Evolutionary conservation across 1,140 invertebrate species (phyloP).

Genomic region (Plectus sambesii): DNA sequence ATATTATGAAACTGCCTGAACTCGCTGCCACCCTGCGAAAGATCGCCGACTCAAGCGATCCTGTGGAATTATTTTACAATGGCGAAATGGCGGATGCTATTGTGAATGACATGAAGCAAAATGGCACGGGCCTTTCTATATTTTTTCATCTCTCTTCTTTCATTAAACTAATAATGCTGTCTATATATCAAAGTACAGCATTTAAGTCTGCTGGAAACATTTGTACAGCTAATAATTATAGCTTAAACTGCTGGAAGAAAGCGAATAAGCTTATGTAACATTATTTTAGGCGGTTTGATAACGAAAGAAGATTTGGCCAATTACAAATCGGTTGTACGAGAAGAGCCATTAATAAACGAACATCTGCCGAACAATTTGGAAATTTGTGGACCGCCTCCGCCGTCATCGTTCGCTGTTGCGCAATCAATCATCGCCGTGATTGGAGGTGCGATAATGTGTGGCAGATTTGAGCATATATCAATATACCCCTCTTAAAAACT

Average conservation of each 20-base stretch:
- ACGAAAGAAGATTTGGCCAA: constrained; percentile 61
- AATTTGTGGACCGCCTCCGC: constrained; percentile 30
- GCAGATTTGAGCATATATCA: too few relatives aligned
- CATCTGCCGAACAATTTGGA: constrained; percentile 17
- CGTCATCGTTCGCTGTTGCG: constrained; percentile 32
- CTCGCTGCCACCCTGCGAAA: constrained; percentile 49
- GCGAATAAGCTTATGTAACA: too few relatives aligned
- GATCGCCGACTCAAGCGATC: constrained; percentile 43
- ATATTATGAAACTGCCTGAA: constrained; percentile 45
- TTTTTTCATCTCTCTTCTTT: too few relatives aligned
- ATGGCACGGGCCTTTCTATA: too few relatives aligned
- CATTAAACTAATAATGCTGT: too few relatives aligned
- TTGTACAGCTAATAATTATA: too few relatives aligned
- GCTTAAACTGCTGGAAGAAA: too few relatives aligned
- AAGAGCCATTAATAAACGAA: constrained; percentile 45
- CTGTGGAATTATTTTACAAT: constrained; percentile 47
- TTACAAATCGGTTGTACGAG: constrained; percentile 55
- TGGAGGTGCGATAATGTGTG: too few relatives aligned
- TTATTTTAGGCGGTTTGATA: constrained; percentile 60
- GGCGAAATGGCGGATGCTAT: constrained; percentile 45
- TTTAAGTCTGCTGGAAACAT: too few relatives aligned
- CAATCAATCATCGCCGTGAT: constrained; percentile 31
- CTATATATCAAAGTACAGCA: too few relatives aligned
- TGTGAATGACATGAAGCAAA: constrained; percentile 40
- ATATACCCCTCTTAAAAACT: too few relatives aligned